Base-by-base conservation (phyloP, 2,113 vertebrate genomes). In the Cephalopterus ornatus region DNA sequence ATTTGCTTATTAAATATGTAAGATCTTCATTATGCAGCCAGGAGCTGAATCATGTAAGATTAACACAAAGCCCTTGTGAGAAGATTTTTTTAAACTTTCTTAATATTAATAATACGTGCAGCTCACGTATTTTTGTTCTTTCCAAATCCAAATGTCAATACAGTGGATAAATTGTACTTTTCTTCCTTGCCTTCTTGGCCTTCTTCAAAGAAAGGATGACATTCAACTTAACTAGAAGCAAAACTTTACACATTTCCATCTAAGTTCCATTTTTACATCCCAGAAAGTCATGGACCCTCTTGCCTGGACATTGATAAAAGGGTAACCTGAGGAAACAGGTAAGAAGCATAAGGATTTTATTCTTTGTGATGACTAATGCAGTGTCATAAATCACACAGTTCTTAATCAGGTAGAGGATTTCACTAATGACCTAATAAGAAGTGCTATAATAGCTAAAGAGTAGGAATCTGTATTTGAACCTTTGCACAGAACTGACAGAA, bases 1-100 rank as follows among this genome's bases (percentile, higher is more conserved):
- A 73, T 92, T 97, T 67, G 46, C 73, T 96, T 97, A 97, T 98
- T 98, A 98, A 98, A 98, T 98, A 98, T 98, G 96, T 94, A 97
- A 65, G 74, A 96, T 95, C 72, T 96, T 98, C 85, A 94, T 97
- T 97, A 97, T 97, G 80, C 75, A 92, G 58, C 84, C 86, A 93
- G 67, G 89, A 94, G 63, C 88, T 89, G 93, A 97, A 97, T 98
- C 97, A 97, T 94, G 88, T 85, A 94, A 96, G 96, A 98, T 96
- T 96, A 97, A 97, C 91, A 79, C 71, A 93, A 93, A 97, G 94
- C 72, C 95, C 92, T 79, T 95, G 80, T 73, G 47, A 92, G 50
- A 85, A 28, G 33, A 95, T 87, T 97, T 95, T 84, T 95, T 97
- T 71, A 88, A 95, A 95, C 73, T 85, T 94, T 97, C 97, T 97